A percentile compares a stretch with the other conserved stretches of the same genome.
phyloP scores from a whole-genome alignment of 2,113 vertebrate genomes.

The Gadus chalcogrammus region DNA sequence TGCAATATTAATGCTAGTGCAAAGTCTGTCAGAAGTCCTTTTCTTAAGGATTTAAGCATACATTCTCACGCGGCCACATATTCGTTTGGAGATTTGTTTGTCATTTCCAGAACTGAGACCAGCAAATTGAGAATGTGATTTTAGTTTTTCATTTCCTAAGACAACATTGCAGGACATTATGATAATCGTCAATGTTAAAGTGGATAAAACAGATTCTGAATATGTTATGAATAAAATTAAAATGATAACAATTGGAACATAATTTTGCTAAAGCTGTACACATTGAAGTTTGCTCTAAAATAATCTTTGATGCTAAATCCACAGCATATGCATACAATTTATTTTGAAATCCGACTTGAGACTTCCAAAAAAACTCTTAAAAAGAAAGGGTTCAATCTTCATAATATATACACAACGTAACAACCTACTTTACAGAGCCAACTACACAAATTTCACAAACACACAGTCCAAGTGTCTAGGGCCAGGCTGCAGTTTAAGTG shows the following conservation, averaged over 20 bases:
- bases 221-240: constrained; percentile 46
- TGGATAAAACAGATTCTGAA: constrained; percentile 38
- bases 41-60: constrained; percentile 48
- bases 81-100: constrained; percentile 27
- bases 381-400: constrained; percentile 52
- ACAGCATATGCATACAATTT: constrained; percentile 54
- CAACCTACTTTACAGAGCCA: constrained; percentile 70
- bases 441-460: constrained; percentile 69
- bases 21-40: constrained; percentile 34
- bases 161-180: constrained; percentile 37
- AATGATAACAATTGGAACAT: constrained; percentile 49
- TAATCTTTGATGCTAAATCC: constrained; percentile 44
- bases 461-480: constrained; percentile 49
- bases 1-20: constrained; percentile 42
- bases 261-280: constrained; percentile 54
- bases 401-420: constrained; percentile 69
- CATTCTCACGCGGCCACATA: constrained; percentile 56
- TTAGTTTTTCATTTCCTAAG: constrained; percentile 24
- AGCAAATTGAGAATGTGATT: constrained; percentile 43
- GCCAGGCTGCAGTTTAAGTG: constrained; percentile 39
- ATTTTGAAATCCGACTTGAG: constrained; percentile 33
- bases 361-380: constrained; percentile 58
- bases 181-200: constrained; percentile 31
- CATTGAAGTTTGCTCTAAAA: constrained; percentile 43
- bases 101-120: constrained; percentile 43